Evolutionary conservation across 2,113 vertebrate species (phyloP).

Genomic region (Thryonomys swinderianus): DNA sequence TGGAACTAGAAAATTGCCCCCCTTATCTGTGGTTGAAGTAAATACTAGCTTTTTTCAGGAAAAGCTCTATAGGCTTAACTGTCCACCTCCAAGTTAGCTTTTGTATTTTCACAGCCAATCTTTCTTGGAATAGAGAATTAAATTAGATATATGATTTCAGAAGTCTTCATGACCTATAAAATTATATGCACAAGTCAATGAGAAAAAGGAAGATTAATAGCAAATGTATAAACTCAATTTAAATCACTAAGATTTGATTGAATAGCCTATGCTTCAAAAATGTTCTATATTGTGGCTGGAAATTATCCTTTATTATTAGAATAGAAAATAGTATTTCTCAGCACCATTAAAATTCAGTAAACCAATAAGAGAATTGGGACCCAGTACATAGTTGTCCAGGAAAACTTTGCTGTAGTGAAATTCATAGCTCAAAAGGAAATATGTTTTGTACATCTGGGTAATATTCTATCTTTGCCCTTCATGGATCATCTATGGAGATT

Average conservation of each 20-base stretch:
- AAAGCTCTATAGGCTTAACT: conserved; percentile 4
- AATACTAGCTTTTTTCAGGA: not conserved
- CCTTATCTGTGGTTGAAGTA: not conserved
- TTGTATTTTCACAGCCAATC: conserved; percentile 6
- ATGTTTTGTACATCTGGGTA: not conserved
- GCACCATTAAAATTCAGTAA: not conserved
- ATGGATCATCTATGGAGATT: not conserved
- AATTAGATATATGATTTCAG: not conserved
- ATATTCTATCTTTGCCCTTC: not conserved
- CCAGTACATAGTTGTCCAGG: not conserved
- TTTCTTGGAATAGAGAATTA: conserved; percentile 31
- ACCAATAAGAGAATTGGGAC: not conserved
- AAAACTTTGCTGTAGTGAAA: conserved; percentile 44
- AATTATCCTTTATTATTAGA: not conserved
- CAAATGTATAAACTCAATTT: conserved; percentile 36
- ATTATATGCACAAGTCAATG: conserved; percentile 34
- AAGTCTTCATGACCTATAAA: not conserved
- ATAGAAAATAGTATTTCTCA: not conserved
- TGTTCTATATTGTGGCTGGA: conserved; percentile 33
- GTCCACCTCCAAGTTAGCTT: not conserved
- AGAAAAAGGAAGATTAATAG: conserved; percentile 2
- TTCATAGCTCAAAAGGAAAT: not conserved
- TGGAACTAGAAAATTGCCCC: not conserved
- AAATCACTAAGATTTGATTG: conserved; percentile 29
- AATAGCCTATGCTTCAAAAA: not conserved